phyloP scores from a whole-genome alignment of 1,140 invertebrate genomes.

The Lucilia cuprina region DNA sequence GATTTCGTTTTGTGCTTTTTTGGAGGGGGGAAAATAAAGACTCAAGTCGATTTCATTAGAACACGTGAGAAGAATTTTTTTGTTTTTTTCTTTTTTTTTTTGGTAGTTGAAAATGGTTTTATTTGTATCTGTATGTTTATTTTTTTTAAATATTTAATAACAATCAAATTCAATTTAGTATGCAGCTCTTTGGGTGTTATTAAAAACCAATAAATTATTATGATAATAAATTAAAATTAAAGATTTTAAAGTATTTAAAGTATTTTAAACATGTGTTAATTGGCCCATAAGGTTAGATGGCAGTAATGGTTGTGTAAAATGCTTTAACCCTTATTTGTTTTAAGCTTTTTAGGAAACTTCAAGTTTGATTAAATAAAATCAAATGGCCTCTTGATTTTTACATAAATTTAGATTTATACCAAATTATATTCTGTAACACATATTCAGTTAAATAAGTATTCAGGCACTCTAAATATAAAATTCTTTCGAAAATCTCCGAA shows the following conservation, averaged over 20 bases:
- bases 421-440: too few relatives aligned
- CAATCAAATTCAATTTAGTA: neutral
- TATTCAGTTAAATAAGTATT: too few relatives aligned
- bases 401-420: too few relatives aligned
- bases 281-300: neutral
- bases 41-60: neutral
- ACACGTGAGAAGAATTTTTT: slow-evolving; percentile 29
- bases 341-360: too few relatives aligned
- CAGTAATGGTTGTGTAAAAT: neutral
- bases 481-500: too few relatives aligned
- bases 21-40: neutral
- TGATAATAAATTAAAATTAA: slow-evolving; percentile 15
- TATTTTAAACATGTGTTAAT: neutral
- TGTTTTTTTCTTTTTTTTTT: neutral
- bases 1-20: neutral
- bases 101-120: too few relatives aligned
- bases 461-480: too few relatives aligned
- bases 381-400: too few relatives aligned
- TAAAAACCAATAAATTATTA: slow-evolving; percentile 24
- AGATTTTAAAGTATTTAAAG: neutral
- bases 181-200: slow-evolving; percentile 5
- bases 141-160: slow-evolving; percentile 7
- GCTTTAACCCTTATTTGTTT: too few relatives aligned
- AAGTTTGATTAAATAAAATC: too few relatives aligned
- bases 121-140: too few relatives aligned